Conservation (phyloP, 1,140 invertebrate genomes). For the Danaus plexippus region DNA sequence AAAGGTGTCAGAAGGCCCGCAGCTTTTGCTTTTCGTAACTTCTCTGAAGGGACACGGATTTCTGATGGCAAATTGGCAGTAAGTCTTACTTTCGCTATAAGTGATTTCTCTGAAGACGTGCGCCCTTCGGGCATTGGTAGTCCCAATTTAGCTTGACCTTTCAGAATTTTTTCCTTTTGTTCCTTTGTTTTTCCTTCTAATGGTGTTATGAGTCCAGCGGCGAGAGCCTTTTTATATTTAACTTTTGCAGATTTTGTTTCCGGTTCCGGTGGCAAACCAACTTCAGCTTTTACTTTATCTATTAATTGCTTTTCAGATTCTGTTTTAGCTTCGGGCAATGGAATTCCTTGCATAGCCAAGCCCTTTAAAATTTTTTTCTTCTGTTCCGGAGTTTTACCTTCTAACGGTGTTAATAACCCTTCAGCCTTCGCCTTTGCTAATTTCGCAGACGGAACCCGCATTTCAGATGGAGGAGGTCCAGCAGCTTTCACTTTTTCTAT, state of each 20-base stretch:
- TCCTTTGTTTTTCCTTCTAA: constrained; percentile 19
- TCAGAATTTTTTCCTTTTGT: constrained; percentile 31
- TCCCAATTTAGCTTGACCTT: constrained; percentile 16
- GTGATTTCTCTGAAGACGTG: too few species aligned
- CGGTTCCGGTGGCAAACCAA: constrained; percentile 26
- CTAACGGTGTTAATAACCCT: constrained; percentile 35
- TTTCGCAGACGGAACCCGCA: too few species aligned
- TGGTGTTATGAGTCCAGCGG: constrained; percentile 14
- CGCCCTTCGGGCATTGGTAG: constrained; percentile 12
- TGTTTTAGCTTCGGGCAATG: constrained; percentile 27
- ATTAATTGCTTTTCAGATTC: constrained; percentile 27
- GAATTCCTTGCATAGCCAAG: constrained; percentile 26
- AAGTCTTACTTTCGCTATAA: too few species aligned
- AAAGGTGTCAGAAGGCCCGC: too few species aligned
- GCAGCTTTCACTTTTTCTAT: too few species aligned
- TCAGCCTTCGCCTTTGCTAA: constrained; percentile 19
- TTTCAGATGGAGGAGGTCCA: background rate
- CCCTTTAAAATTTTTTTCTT: constrained; percentile 40
- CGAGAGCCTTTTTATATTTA: constrained; percentile 12
- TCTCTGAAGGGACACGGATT: too few species aligned
- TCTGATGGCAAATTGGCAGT: too few species aligned
- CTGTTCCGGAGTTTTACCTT: constrained; percentile 31
- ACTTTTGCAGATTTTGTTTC: constrained; percentile 20
- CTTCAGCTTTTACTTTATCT: constrained; percentile 22
- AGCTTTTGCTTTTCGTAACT: too few species aligned